Conservation (phyloP, 2,888 invertebrate genomes). For the Dione vanillae region DNA sequence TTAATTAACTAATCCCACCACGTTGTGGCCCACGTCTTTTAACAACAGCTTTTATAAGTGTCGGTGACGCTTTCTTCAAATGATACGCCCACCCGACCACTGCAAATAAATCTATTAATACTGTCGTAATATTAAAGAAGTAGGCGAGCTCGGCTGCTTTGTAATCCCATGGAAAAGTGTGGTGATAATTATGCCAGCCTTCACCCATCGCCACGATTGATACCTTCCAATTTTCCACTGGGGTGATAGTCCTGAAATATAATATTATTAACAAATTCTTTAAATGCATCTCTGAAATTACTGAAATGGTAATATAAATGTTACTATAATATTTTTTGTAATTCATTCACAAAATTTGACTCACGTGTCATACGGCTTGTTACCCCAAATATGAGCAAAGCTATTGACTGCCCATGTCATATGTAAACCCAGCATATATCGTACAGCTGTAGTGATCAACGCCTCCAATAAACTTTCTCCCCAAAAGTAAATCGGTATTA, state of each 20-base stretch:
- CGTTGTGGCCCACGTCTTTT: conserved; percentile 80
- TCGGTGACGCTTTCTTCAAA: conserved; percentile 86
- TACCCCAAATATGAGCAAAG: conserved; percentile 92
- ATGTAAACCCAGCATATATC: conserved; percentile 90
- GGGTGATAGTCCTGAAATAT: conserved; percentile 88
- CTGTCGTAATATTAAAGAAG: conserved; percentile 88
- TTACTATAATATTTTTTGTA: not conserved
- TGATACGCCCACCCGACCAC: conserved; percentile 92
- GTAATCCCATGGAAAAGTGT: conserved; percentile 97
- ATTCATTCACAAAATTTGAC: conserved; percentile 39
- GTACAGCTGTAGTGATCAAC: conserved; percentile 86
- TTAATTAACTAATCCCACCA: too few relatives aligned
- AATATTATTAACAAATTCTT: not conserved
- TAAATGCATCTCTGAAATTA: too few relatives aligned
- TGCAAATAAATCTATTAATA: conserved; percentile 88
- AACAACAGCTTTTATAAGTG: conserved; percentile 78
- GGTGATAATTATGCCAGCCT: conserved; percentile 98
- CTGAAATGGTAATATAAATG: too few relatives aligned
- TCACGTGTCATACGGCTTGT: conserved; percentile 89
- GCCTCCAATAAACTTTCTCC: conserved; percentile 81
- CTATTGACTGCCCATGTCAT: conserved; percentile 96
- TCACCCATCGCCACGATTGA: conserved; percentile 91
- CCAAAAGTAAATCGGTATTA: conserved; percentile 89
- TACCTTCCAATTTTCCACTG: conserved; percentile 90
- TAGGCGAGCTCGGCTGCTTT: conserved; percentile 94